These are phyloP conservation scores for Sitobion miscanthi DNA, from an alignment of 1,140 invertebrate species.

Conservation along the genomic window DNA sequence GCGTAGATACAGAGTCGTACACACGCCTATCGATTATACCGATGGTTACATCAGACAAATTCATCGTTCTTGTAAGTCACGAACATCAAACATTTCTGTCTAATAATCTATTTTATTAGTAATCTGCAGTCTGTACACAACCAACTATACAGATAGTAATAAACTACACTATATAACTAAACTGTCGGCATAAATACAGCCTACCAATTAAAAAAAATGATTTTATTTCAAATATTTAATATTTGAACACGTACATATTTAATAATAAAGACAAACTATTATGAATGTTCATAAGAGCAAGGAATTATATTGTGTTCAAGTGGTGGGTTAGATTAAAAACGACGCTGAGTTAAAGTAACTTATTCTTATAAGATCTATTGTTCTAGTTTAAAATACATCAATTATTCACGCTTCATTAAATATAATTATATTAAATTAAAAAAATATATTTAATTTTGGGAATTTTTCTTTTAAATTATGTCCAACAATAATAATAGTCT, in stretches of 20 bases:
- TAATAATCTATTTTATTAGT: not conserved
- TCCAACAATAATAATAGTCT: not conserved
- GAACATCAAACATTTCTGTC: not conserved
- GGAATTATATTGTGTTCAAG: not conserved
- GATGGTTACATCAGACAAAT: not conserved
- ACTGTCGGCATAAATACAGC: not conserved
- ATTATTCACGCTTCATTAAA: not conserved
- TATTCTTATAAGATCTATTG: not conserved
- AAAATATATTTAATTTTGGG: not conserved
- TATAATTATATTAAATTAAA: conserved; percentile 12
- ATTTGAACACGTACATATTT: not conserved
- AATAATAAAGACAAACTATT: not conserved
- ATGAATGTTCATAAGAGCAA: not conserved
- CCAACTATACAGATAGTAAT: not conserved
- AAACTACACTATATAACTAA: not conserved
- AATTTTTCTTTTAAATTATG: not conserved
- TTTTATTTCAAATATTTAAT: not conserved
- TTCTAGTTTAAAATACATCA: not conserved
- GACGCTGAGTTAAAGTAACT: not conserved
- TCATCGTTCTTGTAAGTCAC: not conserved
- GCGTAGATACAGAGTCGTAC: no score
- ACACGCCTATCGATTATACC: not conserved
- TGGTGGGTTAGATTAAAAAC: not conserved
- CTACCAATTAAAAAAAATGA: not conserved
- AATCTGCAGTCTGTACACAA: not conserved